Percentiles rank a stretch among this genome's conserved stretches.
These are phyloP conservation scores for Ariolimax columbianus DNA, from an alignment of 2,888 invertebrate genomes.

Conservation along the genomic window DNA sequence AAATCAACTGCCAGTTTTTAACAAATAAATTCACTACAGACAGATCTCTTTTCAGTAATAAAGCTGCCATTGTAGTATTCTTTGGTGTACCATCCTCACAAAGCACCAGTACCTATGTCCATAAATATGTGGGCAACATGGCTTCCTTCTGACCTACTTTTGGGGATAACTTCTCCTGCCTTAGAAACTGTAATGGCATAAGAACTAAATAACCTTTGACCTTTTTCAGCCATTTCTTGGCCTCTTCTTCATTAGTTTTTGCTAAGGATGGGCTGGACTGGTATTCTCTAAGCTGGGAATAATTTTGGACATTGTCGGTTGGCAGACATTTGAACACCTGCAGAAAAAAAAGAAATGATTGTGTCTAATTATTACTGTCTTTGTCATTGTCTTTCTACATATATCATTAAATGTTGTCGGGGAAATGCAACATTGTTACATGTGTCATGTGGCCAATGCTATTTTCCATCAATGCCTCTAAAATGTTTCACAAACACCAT, in stretches of 20 bases:
- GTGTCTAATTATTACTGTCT: background rate
- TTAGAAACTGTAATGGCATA: conserved; percentile 92
- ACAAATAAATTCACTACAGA: background rate
- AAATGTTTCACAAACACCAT: no score
- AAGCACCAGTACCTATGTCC: conserved; percentile 84
- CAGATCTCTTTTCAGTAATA: background rate
- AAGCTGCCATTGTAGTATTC: background rate
- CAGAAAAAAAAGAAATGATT: conserved; percentile 44
- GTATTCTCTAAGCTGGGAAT: conserved; percentile 87
- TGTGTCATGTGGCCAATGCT: no score
- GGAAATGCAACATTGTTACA: no score
- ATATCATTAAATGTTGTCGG: no score
- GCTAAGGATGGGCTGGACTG: conserved; percentile 87
- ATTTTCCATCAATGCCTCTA: no score
- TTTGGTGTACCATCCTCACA: background rate
- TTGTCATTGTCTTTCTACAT: no score
- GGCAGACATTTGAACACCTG: conserved; percentile 94
- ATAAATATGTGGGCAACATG: conserved; percentile 93
- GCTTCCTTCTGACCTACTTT: conserved; percentile 91
- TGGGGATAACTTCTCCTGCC: conserved; percentile 89
- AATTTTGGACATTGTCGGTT: conserved; percentile 88
- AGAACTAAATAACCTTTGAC: conserved; percentile 92
- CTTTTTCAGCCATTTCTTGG: conserved; percentile 84
- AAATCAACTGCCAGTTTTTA: no score
- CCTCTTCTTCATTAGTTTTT: conserved; percentile 85